A percentile compares a stretch with the other conserved stretches of the same genome.
Conservation (phyloP, 2,888 invertebrate species). For the Trissoscelio sp. region DNA sequence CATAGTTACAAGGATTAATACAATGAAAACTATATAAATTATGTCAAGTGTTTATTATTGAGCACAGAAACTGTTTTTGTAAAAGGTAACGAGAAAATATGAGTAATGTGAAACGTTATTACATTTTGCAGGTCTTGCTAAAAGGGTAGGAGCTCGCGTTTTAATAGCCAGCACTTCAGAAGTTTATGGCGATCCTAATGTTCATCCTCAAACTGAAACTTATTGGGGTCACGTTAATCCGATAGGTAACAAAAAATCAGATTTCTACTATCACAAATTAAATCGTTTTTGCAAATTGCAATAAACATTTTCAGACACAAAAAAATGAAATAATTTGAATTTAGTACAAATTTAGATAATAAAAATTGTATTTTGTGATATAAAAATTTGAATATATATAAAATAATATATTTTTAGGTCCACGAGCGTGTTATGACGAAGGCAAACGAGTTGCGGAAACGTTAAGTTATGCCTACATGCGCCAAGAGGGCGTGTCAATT, state of each 20-base stretch:
- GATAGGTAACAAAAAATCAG: conserved; percentile 88
- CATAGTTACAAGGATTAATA: background rate
- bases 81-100: background rate
- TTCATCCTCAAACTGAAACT: conserved; percentile 98
- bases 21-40: background rate
- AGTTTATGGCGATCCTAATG: conserved; percentile 99
- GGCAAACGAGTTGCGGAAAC: conserved; percentile 99
- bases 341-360: too few species aligned
- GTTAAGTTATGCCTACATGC: conserved; percentile 97
- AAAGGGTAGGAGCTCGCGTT: conserved; percentile 95
- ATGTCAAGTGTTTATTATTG: background rate
- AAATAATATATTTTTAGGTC: conserved; percentile 89
- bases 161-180: conserved; percentile 99
- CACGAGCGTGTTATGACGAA: conserved; percentile 99
- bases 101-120: conserved; percentile 5
- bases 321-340: too few species aligned
- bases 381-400: too few species aligned
- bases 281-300: too few species aligned
- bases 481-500: conserved; percentile 97
- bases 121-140: conserved; percentile 89
- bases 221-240: conserved; percentile 99
- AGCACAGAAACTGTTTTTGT: background rate
- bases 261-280: too few species aligned
- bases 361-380: too few species aligned
- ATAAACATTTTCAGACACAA: too few species aligned